A percentile compares a stretch with the other conserved stretches of the same genome.
phyloP scores from a whole-genome alignment of 2,113 vertebrate genomes.

The Cryptomyrus ogoouensis region DNA sequence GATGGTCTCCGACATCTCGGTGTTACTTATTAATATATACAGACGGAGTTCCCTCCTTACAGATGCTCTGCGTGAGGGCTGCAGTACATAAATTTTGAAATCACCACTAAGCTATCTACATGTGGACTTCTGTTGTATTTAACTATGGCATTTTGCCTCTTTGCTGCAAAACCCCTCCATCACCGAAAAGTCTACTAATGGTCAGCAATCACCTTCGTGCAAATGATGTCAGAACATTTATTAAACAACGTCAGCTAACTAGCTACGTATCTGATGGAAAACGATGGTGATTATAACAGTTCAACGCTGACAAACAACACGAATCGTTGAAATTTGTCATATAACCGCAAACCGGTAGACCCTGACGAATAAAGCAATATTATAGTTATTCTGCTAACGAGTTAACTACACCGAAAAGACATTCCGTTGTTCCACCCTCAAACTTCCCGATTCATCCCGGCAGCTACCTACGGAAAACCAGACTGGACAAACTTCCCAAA shows the following conservation, averaged over 20 bases:
- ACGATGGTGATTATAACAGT: not conserved
- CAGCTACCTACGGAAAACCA: not conserved
- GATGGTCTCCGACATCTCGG: constrained; percentile 54
- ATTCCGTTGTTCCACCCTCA: not conserved
- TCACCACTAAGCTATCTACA: not conserved
- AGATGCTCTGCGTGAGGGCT: not conserved
- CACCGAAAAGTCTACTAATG: not conserved
- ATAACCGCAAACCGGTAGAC: not conserved
- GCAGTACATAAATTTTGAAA: not conserved
- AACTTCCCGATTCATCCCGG: constrained; percentile 3
- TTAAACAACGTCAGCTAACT: not conserved
- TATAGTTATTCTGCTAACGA: not conserved
- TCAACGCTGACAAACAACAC: not conserved
- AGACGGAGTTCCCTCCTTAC: not conserved
- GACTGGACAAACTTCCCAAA: not conserved
- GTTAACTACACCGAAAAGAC: not conserved
- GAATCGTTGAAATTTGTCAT: not conserved
- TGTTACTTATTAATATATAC: not conserved
- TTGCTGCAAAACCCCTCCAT: not conserved
- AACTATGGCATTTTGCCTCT: not conserved
- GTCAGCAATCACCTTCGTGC: not conserved
- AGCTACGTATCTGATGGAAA: not conserved
- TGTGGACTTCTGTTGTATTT: not conserved
- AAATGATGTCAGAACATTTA: not conserved
- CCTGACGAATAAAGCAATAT: not conserved